A percentile compares a stretch with the other conserved stretches of the same genome.
Evolutionary conservation across 2,888 invertebrate species (phyloP).

Genomic region (Catocala fraxini): DNA sequence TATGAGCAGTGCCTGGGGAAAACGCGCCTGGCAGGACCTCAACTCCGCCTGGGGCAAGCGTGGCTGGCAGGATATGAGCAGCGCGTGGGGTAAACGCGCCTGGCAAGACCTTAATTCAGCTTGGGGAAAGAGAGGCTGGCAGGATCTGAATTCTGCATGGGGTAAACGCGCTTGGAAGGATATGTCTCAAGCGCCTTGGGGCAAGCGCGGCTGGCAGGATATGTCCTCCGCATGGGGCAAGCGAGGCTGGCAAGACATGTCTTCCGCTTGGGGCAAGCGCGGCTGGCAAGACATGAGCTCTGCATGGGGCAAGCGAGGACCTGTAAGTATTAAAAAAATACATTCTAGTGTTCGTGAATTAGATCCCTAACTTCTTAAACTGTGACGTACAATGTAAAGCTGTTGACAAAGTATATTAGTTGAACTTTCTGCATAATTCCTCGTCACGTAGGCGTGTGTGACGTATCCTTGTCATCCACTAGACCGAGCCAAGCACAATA

Average conservation of each 20-base stretch:
- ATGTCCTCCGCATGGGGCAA: conserved; percentile 87
- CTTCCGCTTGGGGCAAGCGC: conserved; percentile 86
- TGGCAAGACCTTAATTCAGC: conserved; percentile 87
- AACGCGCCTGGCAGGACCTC: conserved; percentile 88
- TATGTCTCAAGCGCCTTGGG: conserved; percentile 79
- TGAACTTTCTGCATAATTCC: too few relatives aligned
- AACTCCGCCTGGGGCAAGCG: conserved; percentile 88
- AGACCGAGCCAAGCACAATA: too few relatives aligned
- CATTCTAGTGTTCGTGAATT: neutral
- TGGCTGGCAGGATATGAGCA: conserved; percentile 85
- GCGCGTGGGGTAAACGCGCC: conserved; percentile 87
- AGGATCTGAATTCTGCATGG: conserved; percentile 85
- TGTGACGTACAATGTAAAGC: too few relatives aligned
- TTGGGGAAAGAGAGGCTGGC: conserved; percentile 89
- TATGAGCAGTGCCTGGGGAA: conserved; percentile 87
- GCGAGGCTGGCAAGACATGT: conserved; percentile 86
- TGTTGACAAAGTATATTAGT: too few relatives aligned
- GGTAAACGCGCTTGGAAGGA: conserved; percentile 89
- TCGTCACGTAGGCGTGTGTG: too few relatives aligned
- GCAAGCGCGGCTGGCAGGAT: conserved; percentile 88
- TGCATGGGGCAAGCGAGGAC: conserved; percentile 88
- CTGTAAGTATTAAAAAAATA: conserved; percentile 61
- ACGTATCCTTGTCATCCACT: too few relatives aligned
- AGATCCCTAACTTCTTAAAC: too few relatives aligned
- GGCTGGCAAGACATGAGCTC: conserved; percentile 87